Base-by-base conservation (phyloP, 2,888 invertebrate genomes). In the Beris chalybata region DNA sequence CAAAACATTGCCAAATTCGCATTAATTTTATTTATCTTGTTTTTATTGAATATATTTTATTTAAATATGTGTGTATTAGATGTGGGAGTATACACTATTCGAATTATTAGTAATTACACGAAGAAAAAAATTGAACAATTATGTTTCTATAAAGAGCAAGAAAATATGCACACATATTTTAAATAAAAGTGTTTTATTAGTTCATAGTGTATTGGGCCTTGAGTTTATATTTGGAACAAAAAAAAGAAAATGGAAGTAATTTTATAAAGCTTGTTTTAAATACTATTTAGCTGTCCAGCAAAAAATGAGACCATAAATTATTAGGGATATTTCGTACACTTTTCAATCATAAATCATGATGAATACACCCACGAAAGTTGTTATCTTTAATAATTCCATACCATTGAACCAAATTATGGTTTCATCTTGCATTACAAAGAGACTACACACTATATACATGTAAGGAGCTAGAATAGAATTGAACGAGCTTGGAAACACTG, bases 1-100 rank as follows among this genome's bases (percentile, higher is more conserved):
- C 68, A 74, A 74, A 74, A 70, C 73, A 70, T 73, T 74, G 74
- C 74, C 74, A 74, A 74, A 75, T 74, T 73, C 74, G 74, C 75
- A 72, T 72, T 72, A 57, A 52, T 65, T 65, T 65, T 57, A 64
- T 65, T 65, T 73, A 31, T 61, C 44, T 61, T 61, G 38, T 38
- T 61, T 61, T 61, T 61, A 61, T 50, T 61, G 50, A 47, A 50
- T 22, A 52, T 9, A 31, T 61, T 47, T 22, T 61, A 50, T 61
- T 7, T 29, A 61, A 32, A 61, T 52, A 38, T 38, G 38, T 38
- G 38, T 38, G 38, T 38, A 9, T 38, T 38, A 5, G 38, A 38
- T 38, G 38, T 38, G 9, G 5, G 38, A 38, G 38, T 22, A 22
- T 22, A 22, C 22, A 22, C 22, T 1, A 22, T 22, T 22, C 22